These are phyloP conservation scores for Gallinago solitaria DNA, from an alignment of 2,797 vertebrate species.

Conservation along the genomic window DNA sequence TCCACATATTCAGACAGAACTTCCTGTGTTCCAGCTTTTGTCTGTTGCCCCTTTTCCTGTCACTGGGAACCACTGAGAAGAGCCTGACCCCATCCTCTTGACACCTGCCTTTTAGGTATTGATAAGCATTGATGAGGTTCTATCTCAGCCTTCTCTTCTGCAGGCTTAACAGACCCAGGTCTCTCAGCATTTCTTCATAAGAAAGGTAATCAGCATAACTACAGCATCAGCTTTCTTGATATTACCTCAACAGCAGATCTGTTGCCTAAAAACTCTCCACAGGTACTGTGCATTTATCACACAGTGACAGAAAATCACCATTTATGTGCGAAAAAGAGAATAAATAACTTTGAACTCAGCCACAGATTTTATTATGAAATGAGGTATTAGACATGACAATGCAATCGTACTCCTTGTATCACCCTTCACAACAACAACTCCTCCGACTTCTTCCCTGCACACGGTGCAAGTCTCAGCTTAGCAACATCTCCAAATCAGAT, in stretches of 20 bases:
- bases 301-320: background rate
- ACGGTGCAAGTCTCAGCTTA: background rate
- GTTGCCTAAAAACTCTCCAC: background rate
- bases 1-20: too few relatives aligned
- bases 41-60: too few relatives aligned
- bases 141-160: too few relatives aligned
- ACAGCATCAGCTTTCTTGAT: too few relatives aligned
- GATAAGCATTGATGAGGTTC: too few relatives aligned
- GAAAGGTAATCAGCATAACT: too few relatives aligned
- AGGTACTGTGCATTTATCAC: background rate
- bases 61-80: too few relatives aligned
- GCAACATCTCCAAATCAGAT: background rate
- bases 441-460: background rate
- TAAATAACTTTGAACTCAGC: background rate
- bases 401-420: rapidly evolving
- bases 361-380: background rate
- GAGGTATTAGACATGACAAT: background rate
- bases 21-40: too few relatives aligned
- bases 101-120: too few relatives aligned
- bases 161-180: too few relatives aligned
- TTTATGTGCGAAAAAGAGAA: background rate
- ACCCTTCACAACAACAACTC: background rate
- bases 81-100: too few relatives aligned
- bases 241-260: background rate
- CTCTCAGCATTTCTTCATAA: too few relatives aligned